Percentiles rank a stretch among this genome's conserved stretches.
Evolutionary conservation across 2,888 invertebrate genomes (phyloP).

Genomic region (Cetonia aurata): DNA sequence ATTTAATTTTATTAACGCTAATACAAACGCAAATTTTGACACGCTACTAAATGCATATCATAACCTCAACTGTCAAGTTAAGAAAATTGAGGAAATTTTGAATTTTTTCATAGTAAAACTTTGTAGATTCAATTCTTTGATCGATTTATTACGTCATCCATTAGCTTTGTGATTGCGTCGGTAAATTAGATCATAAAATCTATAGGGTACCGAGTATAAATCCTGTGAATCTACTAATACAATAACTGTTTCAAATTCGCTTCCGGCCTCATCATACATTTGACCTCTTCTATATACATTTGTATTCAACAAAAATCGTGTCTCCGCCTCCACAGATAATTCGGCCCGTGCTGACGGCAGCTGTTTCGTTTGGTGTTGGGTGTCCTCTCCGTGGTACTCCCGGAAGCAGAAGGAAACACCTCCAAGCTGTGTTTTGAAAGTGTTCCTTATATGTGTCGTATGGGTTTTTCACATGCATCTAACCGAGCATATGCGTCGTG

Average conservation of each 20-base stretch:
- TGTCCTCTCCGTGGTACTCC: slow-evolving; percentile 11
- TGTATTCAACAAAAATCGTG: slow-evolving; percentile 18
- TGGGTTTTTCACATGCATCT: background rate
- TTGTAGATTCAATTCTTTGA: too few species aligned
- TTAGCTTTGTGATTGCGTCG: too few species aligned
- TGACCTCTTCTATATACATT: background rate
- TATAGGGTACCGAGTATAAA: too few species aligned
- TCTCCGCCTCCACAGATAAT: slow-evolving; percentile 27
- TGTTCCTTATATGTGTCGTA: slow-evolving; percentile 2
- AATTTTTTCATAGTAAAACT: too few species aligned
- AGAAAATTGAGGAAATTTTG: too few species aligned
- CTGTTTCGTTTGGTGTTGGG: slow-evolving; percentile 32
- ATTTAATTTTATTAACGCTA: too few species aligned
- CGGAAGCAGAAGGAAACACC: slow-evolving; percentile 34
- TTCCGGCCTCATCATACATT: background rate
- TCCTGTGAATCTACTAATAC: background rate
- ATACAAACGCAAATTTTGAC: too few species aligned
- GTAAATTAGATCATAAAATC: too few species aligned
- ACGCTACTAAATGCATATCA: too few species aligned
- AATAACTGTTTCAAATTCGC: slow-evolving; percentile 12
- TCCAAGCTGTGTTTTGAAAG: slow-evolving; percentile 16
- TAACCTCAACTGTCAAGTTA: too few species aligned
- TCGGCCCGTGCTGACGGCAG: slow-evolving; percentile 20
- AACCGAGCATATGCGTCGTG: background rate
- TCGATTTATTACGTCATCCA: too few species aligned